These are phyloP conservation scores for Hymenochirus boettgeri DNA, from an alignment of 2,113 vertebrate genomes.

Conservation along the genomic window DNA sequence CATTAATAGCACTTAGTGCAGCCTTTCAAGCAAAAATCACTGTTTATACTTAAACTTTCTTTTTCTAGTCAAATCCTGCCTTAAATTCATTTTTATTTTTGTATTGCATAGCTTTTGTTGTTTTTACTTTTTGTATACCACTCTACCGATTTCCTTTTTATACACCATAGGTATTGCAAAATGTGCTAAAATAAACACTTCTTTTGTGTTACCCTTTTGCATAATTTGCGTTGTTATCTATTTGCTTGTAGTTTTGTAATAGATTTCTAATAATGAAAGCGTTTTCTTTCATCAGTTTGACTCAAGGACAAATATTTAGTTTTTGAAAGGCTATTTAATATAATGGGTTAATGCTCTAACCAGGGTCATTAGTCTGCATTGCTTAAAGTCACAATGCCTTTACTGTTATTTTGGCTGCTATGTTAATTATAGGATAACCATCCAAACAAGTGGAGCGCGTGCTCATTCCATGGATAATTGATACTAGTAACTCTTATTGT, in stretches of 20 bases:
- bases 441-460: constrained; percentile 1
- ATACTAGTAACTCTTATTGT: background rate
- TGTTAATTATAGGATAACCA: constrained; percentile 12
- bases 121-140: too few relatives aligned
- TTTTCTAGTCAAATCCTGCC: too few relatives aligned
- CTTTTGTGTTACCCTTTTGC: background rate
- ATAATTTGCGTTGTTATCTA: background rate
- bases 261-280: background rate
- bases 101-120: too few relatives aligned
- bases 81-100: too few relatives aligned
- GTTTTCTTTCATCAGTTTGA: background rate
- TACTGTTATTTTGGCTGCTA: background rate
- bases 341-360: background rate
- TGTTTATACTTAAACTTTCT: too few relatives aligned
- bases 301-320: background rate
- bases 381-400: constrained; percentile 2
- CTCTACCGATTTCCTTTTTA: too few relatives aligned
- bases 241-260: background rate
- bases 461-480: background rate
- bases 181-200: background rate
- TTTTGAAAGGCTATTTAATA: background rate
- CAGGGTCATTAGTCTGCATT: background rate
- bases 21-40: too few relatives aligned
- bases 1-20: too few relatives aligned
- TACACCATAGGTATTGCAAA: background rate